Base-by-base conservation (phyloP, 2,113 vertebrate species). In the Crotalus helleri region DNA sequence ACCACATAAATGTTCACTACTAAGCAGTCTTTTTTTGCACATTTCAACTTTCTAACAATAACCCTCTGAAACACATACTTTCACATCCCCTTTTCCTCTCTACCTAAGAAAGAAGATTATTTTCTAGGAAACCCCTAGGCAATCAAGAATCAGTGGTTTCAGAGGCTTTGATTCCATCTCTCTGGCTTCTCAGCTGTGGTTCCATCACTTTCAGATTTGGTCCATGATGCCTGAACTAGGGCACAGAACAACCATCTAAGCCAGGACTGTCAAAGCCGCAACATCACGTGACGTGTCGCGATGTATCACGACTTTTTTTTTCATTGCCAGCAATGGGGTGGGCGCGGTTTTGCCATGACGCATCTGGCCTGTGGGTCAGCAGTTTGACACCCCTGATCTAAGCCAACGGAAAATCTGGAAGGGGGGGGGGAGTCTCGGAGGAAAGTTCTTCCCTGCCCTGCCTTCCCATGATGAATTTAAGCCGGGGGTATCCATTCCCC, bases 401-500 rank as follows among this genome's bases (percentile, higher is more conserved):
- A n/a, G 26, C 61, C 11, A 64, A 64, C 26, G 12, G 69, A 26
- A 86, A 86, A 86, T 44, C 23, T 49, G 44, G 69, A 74, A 74
- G 11, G 3, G 26, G 26, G 1, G 64, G 64, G 13, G 13, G 2
- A 19, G 69, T 33, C 10, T n/a, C 15, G 51, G 26, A 2, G 51
- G 86, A 21, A 29, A 15, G 9, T 53, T n/a, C 29, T 33, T 19
- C 53, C 13, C 8, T 49, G n/a, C 23, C n/a, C 44, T 54, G 13
- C 33, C n/a, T 0, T 69, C 69, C n/a, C 69, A 17, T 74, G n/a
- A 15, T 17, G 1, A 93, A 59, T 87, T 89, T 95, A 57, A 96
- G 89, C 51, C 54, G 59, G 12, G 21, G 95, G 39, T 97, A 61
- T 97, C 94, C 95, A 39, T 91, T 85, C n/a, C 23, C 15, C 88